Evolutionary conservation across 2,888 invertebrate genomes (phyloP).

Genomic region (Coelogynopora nodosa): DNA sequence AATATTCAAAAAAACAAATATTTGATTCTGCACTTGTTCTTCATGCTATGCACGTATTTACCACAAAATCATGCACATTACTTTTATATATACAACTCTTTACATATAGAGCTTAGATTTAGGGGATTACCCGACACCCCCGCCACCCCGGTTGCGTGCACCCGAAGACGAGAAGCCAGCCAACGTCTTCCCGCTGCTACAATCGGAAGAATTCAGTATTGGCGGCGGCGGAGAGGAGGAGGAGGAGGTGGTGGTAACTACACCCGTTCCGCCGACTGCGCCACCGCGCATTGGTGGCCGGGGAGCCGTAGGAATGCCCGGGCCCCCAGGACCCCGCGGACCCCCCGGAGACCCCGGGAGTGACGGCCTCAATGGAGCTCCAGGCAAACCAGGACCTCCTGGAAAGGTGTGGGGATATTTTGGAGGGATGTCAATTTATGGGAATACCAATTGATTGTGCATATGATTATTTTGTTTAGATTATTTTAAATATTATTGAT

Average conservation of each 20-base stretch:
- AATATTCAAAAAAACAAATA: no score
- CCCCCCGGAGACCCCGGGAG: constrained; percentile 33
- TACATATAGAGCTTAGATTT: neutral
- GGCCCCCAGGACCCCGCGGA: constrained; percentile 36
- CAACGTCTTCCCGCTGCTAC: neutral
- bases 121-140: neutral
- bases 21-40: no score
- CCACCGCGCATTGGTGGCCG: neutral
- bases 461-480: no score
- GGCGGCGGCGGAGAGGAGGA: neutral
- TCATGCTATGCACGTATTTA: no score
- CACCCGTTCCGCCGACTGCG: neutral
- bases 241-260: neutral
- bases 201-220: neutral
- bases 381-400: constrained; percentile 45
- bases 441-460: no score
- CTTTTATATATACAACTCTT: no score
- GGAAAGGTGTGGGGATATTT: constrained; percentile 46
- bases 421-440: no score
- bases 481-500: no score
- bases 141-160: neutral
- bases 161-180: neutral
- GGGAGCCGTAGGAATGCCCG: constrained; percentile 5
- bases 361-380: constrained; percentile 48
- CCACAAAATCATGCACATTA: no score